phyloP scores from a whole-genome alignment of 2,888 invertebrate genomes.

The Brachypterus glaber region DNA sequence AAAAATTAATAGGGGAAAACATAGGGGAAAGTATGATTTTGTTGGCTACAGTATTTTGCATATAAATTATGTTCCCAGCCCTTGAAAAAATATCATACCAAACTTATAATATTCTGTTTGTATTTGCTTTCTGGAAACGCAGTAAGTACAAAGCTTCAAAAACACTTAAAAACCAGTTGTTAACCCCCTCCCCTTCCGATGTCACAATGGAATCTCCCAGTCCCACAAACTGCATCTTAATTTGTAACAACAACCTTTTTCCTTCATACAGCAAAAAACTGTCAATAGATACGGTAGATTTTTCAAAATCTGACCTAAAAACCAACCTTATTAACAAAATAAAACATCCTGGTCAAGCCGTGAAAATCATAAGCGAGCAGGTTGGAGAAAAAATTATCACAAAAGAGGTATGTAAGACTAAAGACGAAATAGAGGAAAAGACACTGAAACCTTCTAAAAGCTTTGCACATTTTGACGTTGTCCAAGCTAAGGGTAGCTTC shows the following conservation, averaged over 20 bases:
- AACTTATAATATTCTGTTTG: no score
- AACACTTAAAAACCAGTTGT: slow-evolving; percentile 25
- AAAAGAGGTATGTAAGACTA: slow-evolving; percentile 29
- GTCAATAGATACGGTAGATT: slow-evolving; percentile 30
- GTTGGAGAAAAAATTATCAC: slow-evolving; percentile 36
- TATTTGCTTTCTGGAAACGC: slow-evolving; percentile 25
- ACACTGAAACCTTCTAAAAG: slow-evolving; percentile 38
- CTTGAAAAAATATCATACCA: no score
- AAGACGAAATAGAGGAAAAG: slow-evolving; percentile 12
- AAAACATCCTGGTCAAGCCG: slow-evolving; percentile 61
- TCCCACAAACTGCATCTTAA: slow-evolving; percentile 39
- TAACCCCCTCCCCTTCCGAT: slow-evolving; percentile 47
- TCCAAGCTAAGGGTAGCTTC: slow-evolving; percentile 15
- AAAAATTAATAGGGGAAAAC: no score
- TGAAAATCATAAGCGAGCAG: slow-evolving; percentile 55
- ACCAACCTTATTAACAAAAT: slow-evolving; percentile 26
- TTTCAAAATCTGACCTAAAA: slow-evolving; percentile 30
- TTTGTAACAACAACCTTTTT: slow-evolving; percentile 39
- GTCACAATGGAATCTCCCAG: slow-evolving; percentile 45
- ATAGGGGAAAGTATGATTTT: no score
- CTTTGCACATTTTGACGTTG: slow-evolving; percentile 33
- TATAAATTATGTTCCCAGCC: no score
- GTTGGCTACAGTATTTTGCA: no score
- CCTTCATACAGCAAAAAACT: slow-evolving; percentile 22
- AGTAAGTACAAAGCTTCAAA: slow-evolving; percentile 41